phyloP scores from a whole-genome alignment of 37 sponge, comb jelly and placozoan genomes.

The Cliona cf. orientalis region DNA sequence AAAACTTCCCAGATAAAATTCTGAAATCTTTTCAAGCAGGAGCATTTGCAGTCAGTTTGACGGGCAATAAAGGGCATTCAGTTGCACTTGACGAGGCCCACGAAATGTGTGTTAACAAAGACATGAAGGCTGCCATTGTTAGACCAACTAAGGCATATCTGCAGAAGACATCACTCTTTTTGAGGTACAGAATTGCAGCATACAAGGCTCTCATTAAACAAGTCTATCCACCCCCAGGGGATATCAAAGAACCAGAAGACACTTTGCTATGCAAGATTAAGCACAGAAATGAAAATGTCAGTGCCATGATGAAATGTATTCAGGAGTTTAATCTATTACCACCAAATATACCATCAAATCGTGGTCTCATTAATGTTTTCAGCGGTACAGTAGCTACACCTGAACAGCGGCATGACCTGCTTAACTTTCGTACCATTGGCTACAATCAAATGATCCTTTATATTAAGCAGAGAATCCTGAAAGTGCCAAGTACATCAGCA shows the following conservation, averaged over 20 bases:
- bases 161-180: slow-evolving; percentile 16
- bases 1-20: too few species aligned
- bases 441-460: background rate
- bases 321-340: background rate
- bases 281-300: background rate
- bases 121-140: too few species aligned
- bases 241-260: background rate
- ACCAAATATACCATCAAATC: background rate
- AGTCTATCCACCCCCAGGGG: background rate
- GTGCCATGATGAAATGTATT: background rate
- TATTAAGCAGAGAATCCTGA: background rate
- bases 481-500: background rate
- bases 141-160: too few species aligned
- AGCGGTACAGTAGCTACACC: background rate
- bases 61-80: too few species aligned
- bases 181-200: background rate
- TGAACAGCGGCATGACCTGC: slow-evolving; percentile 19
- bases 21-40: too few species aligned
- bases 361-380: slow-evolving; percentile 18
- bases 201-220: background rate
- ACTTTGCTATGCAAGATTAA: background rate
- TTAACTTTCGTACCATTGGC: slow-evolving; percentile 17
- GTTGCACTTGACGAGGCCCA: too few species aligned
- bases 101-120: too few species aligned
- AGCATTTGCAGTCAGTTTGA: too few species aligned